Conservation (phyloP, 2,797 vertebrate genomes). For the Enteromius anoplus region DNA sequence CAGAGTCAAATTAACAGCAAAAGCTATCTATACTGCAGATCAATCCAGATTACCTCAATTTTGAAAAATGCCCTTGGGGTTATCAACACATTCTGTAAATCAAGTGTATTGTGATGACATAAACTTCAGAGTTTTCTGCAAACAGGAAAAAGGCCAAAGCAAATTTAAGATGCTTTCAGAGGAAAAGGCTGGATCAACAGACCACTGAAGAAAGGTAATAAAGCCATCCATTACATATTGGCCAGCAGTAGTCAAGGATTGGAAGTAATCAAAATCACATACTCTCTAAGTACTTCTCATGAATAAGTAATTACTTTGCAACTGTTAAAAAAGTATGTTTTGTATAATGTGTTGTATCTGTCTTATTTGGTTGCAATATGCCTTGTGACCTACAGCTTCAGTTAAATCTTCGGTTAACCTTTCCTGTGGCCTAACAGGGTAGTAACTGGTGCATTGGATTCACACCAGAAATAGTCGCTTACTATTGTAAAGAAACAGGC, state of each 20-base stretch:
- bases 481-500: too few species aligned
- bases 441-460: neutral
- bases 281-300: neutral
- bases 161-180: neutral
- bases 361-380: neutral
- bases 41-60: conserved; percentile 40
- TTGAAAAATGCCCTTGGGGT: conserved; percentile 32
- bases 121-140: conserved; percentile 15
- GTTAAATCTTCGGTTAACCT: neutral
- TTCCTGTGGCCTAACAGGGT: neutral
- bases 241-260: neutral
- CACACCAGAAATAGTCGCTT: neutral
- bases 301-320: neutral
- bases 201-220: neutral
- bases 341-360: neutral
- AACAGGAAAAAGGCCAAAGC: neutral
- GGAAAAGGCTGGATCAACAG: neutral
- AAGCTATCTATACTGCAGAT: conserved; percentile 40
- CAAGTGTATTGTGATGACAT: conserved; percentile 17
- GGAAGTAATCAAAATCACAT: neutral
- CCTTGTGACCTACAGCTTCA: neutral
- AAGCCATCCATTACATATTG: neutral
- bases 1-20: conserved; percentile 50
- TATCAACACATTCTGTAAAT: conserved; percentile 39
- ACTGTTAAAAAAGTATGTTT: neutral